These are phyloP conservation scores for Drosophila yooni DNA, from an alignment of 2,888 invertebrate genomes.

Conservation along the genomic window DNA sequence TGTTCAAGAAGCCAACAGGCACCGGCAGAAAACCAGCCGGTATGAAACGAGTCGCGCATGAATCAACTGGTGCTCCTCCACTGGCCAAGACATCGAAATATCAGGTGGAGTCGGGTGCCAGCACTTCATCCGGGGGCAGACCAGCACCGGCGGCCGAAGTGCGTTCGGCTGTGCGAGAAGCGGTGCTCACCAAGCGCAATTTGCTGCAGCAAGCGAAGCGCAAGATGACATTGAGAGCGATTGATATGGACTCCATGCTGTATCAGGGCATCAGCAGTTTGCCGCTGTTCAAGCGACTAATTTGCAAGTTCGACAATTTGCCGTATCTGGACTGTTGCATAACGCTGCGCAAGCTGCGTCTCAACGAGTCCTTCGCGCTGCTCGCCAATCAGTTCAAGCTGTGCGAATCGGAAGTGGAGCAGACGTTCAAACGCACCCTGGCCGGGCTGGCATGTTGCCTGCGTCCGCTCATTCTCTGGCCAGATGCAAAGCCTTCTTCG, in stretches of 20 bases:
- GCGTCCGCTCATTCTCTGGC: slow-evolving; percentile 83
- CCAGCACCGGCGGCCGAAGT: slow-evolving; percentile 26
- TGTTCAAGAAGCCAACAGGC: slow-evolving; percentile 60
- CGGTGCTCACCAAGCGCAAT: slow-evolving; percentile 72
- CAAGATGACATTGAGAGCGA: slow-evolving; percentile 76
- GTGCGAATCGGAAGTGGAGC: slow-evolving; percentile 78
- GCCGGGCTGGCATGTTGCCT: slow-evolving; percentile 80
- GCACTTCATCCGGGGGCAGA: slow-evolving; percentile 16
- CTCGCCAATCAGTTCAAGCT: slow-evolving; percentile 83
- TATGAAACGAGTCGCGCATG: slow-evolving; percentile 75
- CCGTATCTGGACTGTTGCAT: slow-evolving; percentile 81
- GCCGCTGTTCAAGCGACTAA: slow-evolving; percentile 78
- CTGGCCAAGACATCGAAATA: slow-evolving; percentile 75
- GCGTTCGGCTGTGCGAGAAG: slow-evolving; percentile 62
- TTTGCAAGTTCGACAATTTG: slow-evolving; percentile 79
- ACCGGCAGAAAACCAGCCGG: slow-evolving; percentile 58
- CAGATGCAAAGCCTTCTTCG: slow-evolving; percentile 82
- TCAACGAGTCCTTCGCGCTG: slow-evolving; percentile 82
- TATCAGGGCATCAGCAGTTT: slow-evolving; percentile 82
- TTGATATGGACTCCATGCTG: slow-evolving; percentile 79
- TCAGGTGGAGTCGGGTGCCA: slow-evolving; percentile 53
- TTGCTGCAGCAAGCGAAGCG: slow-evolving; percentile 81
- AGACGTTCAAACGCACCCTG: slow-evolving; percentile 80
- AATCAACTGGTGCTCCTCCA: slow-evolving; percentile 53
- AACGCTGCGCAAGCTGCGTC: slow-evolving; percentile 82